Base-by-base conservation (phyloP, 1,140 invertebrate genomes). In the Diorhabda sublineata region DNA sequence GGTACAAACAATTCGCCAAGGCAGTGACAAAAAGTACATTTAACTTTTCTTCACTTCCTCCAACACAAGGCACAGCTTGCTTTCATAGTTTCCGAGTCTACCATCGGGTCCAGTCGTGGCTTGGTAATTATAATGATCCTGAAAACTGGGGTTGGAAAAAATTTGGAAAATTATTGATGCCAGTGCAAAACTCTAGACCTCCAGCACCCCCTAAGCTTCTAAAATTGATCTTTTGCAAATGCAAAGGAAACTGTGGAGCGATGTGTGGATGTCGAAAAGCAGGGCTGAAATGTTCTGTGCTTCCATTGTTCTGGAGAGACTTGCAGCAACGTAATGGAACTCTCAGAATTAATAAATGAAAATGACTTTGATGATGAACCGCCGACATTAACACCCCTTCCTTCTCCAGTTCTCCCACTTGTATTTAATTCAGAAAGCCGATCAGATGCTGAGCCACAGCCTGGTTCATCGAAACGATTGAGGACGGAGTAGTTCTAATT, bases 171-270 rank as follows among this genome's bases (percentile, higher is more conserved):
- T 7, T 56, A 56, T 56, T 2, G 2, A 56, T 56, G 52, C 52
- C 52, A 56, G 52, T 56, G 52, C 52, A 56, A 2, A 56, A n/a
- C 52, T 56, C 52, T 7, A 56, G 2, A 56, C 52, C 52, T 56
- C 52, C 52, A 56, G 52, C 52, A n/a, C 52, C 52, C 52, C 2
- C 52, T 56, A n/a, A 56, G 52, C 52, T 56, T 56, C 5, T 2
- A 5, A 56, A 56, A 56, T n/a, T n/a, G n/a, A n/a, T 56, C n/a
- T 56, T 56, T n/a, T 56, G 52, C n/a, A n/a, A n/a, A 56, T 56
- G 52, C n/a, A 11, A 11, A 11, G 11, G 11, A 11, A 11, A 11
- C 11, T 11, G 11, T 11, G 0, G 11, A 11, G 11, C 11, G 11
- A 11, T 11, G 11, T 11, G 11, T 11, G 11, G 11, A 11, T 11